Percentiles rank a stretch among this genome's conserved stretches.
phyloP scores from a whole-genome alignment of 2,888 invertebrate genomes.

The Trissoscelio sp. region DNA sequence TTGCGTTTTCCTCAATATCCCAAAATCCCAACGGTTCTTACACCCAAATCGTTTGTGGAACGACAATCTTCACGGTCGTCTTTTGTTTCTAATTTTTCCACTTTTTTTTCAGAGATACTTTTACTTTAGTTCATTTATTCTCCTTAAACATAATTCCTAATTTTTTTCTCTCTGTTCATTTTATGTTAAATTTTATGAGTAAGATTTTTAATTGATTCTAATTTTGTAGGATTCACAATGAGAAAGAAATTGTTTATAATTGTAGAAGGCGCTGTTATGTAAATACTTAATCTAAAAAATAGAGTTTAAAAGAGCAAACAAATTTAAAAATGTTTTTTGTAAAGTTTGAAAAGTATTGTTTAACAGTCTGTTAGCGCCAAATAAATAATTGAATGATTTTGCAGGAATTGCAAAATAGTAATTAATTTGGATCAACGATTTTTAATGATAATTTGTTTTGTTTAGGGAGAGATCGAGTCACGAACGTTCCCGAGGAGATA shows the following conservation, averaged over 20 bases:
- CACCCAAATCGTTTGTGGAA: constrained; percentile 9
- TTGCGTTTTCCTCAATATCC: background rate
- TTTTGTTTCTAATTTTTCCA: constrained; percentile 28
- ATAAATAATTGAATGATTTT: background rate
- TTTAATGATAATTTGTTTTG: constrained; percentile 6
- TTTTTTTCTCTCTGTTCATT: background rate
- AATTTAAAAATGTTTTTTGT: too few species aligned
- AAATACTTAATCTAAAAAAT: too few species aligned
- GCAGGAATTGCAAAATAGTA: background rate
- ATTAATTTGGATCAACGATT: too few species aligned
- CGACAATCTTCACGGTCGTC: constrained; percentile 4
- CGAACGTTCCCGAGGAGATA: constrained; percentile 81
- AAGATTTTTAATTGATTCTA: too few species aligned
- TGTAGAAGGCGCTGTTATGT: background rate
- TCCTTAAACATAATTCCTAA: background rate
- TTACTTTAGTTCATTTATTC: constrained; percentile 6
- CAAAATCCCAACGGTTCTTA: background rate
- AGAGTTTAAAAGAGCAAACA: too few species aligned
- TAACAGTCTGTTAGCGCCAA: too few species aligned
- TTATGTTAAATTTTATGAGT: background rate
- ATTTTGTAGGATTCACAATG: background rate
- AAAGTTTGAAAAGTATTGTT: too few species aligned
- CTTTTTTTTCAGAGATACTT: background rate
- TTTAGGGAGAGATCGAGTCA: constrained; percentile 82
- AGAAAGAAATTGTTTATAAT: background rate